Conservation (phyloP, 2,113 vertebrate species). For the Ptilonorhynchus violaceus region DNA sequence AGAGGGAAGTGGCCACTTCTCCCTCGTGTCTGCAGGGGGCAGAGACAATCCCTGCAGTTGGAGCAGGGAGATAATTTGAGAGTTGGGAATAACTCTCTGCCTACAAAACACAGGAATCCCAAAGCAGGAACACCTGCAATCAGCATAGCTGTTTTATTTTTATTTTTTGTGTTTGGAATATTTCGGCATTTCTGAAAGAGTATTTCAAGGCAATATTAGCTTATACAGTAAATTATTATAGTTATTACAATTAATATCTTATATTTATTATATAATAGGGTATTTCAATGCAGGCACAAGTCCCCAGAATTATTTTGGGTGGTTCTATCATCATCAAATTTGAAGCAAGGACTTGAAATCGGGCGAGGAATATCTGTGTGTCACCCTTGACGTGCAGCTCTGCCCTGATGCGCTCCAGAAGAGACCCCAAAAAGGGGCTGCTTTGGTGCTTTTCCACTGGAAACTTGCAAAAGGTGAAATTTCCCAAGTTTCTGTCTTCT, state of each 20-base stretch:
- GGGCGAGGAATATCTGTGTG: background rate
- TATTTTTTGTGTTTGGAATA: background rate
- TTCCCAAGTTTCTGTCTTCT: background rate
- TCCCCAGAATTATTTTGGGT: background rate
- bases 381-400: fast-evolving
- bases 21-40: background rate
- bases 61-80: background rate
- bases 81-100: background rate
- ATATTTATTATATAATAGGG: background rate
- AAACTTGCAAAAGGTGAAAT: background rate
- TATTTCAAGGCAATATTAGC: background rate
- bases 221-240: background rate
- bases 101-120: background rate
- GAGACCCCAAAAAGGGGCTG: background rate
- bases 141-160: background rate
- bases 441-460: fast-evolving
- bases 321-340: fast-evolving
- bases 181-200: background rate
- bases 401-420: background rate
- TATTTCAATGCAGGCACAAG: background rate
- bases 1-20: background rate
- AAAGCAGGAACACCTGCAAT: background rate
- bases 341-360: background rate
- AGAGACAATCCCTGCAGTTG: background rate
- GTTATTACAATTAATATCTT: background rate